These are phyloP conservation scores for Pipistrellus nathusii DNA, from an alignment of 2,797 vertebrate genomes.

Conservation along the genomic window DNA sequence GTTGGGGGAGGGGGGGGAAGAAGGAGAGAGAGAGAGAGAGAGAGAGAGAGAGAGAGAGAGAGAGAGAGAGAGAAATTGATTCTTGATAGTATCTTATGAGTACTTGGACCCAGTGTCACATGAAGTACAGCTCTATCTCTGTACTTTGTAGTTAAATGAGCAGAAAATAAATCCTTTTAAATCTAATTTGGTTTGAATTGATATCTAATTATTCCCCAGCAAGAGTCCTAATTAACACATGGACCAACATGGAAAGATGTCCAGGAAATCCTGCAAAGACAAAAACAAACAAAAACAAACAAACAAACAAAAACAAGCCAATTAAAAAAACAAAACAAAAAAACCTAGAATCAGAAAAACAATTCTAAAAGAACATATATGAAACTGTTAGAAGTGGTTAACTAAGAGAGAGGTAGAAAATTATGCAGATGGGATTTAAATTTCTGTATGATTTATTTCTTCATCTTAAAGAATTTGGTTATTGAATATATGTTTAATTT, in stretches of 20 bases:
- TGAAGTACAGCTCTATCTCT: background rate
- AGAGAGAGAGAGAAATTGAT: background rate
- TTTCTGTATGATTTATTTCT: background rate
- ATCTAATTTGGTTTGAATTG: background rate
- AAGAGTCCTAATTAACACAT: background rate
- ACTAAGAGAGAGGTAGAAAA: background rate
- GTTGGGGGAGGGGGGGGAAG: too few species aligned
- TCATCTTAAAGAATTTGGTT: background rate
- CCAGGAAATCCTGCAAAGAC: background rate
- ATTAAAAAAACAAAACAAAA: background rate
- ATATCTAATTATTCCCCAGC: slow-evolving; percentile 6
- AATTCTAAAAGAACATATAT: slow-evolving; percentile 12
- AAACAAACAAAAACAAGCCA: background rate
- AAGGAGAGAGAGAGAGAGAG: too few species aligned
- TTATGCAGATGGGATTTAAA: background rate
- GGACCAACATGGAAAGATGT: background rate
- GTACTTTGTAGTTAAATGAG: background rate
- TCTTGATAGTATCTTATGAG: background rate
- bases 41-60: background rate
- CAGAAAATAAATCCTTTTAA: slow-evolving; percentile 16
- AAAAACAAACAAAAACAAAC: background rate
- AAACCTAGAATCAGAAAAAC: background rate
- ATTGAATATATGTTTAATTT: background rate
- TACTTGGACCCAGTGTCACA: slow-evolving; percentile 6
- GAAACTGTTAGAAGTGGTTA: background rate